Evolutionary conservation across 1,140 invertebrate genomes (phyloP), one percentile per base, ranked within the genome.

Genomic region (Drosophila melanica): DNA sequence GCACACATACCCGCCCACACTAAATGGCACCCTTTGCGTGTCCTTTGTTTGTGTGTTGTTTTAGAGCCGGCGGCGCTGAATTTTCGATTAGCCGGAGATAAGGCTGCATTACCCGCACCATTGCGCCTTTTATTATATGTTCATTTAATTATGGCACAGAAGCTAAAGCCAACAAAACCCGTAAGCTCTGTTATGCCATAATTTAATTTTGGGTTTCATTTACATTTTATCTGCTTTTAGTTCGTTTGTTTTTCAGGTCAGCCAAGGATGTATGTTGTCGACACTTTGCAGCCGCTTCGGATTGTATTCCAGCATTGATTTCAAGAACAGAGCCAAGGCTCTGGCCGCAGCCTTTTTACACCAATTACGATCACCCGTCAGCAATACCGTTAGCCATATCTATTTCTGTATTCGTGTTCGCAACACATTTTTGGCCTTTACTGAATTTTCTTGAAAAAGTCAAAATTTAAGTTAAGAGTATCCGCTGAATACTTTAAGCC

Each of bases 71-170:
- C n/a, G 76, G 63, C 72, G 42, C 54, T 66, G 57, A 73, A 68
- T 77, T 79, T 84, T 81, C 73, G 68, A 86, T 86, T 86, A 77
- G 67, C 35, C 59, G 7, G 35, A 65, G 60, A 55, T 71, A 65
- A 48, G 27, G 16, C n/a, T 33, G 33, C 50, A 30, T 54, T 54
- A 70, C 33, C 0, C 33, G 16, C 8, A 8, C 33, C 54, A 44
- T 39, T 16, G 1, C 5, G 16, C 5, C 27, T 39, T 59, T 63
- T 69, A 54, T 62, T 50, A 50, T n/a, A 44, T 53, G 60, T 62
- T 62, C 47, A 69, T 69, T 69, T 45, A 63, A 47, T 63, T 53
- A 63, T 35, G 18, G 12, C 2, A 63, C 39, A 45, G 30, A 6
- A 54, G 33, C 51, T 10, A 37, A 27, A 54, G 20, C 58, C 4